Evolutionary conservation across 2,888 invertebrate species (phyloP).

Genomic region (Synergus japonicus): DNA sequence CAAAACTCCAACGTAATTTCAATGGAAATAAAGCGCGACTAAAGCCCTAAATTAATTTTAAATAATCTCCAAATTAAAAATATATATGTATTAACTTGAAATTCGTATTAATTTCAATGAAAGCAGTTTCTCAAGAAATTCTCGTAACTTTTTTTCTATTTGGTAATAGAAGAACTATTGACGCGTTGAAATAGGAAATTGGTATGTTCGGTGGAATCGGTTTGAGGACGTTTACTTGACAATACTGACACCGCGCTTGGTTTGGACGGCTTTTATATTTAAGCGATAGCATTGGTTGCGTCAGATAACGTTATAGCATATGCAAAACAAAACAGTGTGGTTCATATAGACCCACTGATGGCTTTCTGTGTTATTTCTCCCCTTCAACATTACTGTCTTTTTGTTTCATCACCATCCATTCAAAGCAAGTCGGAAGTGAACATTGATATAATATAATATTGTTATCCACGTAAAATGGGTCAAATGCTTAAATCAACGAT

Average conservation of each 20-base stretch:
- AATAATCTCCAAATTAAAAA: neutral
- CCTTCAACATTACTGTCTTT: neutral
- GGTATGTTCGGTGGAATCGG: neutral
- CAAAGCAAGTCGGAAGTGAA: conserved; percentile 6
- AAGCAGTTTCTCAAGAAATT: neutral
- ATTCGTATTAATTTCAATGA: neutral
- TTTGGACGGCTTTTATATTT: conserved; percentile 70
- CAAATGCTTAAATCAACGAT: conserved; percentile 14
- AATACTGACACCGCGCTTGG: conserved; percentile 63
- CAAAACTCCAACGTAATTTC: neutral
- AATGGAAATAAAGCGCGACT: neutral
- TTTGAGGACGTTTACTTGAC: conserved; percentile 50
- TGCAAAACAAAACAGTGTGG: conserved; percentile 43
- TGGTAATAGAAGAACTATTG: neutral
- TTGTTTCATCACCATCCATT: conserved; percentile 33
- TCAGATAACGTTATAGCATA: conserved; percentile 64
- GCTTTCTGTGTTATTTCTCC: conserved; percentile 12
- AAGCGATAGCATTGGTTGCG: conserved; percentile 69
- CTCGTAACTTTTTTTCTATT: neutral
- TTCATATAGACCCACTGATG: neutral
- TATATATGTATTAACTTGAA: neutral
- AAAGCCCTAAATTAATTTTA: neutral
- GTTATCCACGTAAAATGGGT: neutral
- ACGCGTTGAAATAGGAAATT: neutral
- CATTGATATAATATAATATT: neutral